Percentiles rank a stretch among this genome's conserved stretches.
phyloP scores from a whole-genome alignment of 2,888 invertebrate genomes.

The Tryphoninae sp. region DNA sequence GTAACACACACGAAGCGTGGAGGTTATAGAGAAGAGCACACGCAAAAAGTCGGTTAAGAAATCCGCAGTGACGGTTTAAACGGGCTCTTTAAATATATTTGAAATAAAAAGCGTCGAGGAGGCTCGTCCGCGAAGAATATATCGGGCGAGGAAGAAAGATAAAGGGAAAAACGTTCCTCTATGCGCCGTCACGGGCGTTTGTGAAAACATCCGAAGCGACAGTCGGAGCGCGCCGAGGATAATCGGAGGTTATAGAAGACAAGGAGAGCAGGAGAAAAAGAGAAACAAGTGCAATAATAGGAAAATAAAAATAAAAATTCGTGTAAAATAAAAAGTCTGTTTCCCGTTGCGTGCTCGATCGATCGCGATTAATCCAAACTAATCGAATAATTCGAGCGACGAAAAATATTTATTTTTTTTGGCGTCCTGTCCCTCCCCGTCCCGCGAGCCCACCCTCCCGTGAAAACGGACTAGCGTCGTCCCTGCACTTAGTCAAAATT shows the following conservation, averaged over 20 bases:
- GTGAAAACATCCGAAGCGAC: not conserved
- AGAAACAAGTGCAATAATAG: not conserved
- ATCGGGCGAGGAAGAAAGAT: not conserved
- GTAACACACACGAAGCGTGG: slow-evolving; percentile 27
- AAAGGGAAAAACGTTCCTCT: not conserved
- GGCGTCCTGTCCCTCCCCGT: slow-evolving; percentile 5
- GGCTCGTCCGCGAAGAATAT: not conserved
- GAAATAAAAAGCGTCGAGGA: not conserved
- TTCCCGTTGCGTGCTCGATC: not conserved
- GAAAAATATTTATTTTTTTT: slow-evolving; percentile 1
- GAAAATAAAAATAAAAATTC: not conserved
- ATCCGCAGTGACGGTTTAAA: not conserved
- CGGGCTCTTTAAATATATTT: not conserved
- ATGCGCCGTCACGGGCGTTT: not conserved
- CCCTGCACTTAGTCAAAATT: slow-evolving; percentile 1
- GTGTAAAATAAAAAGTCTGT: too few species aligned
- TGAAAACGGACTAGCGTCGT: slow-evolving; percentile 4
- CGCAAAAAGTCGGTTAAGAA: slow-evolving; percentile 5
- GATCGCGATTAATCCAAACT: not conserved
- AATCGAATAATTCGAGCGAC: not conserved
- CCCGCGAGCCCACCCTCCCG: slow-evolving; percentile 10
- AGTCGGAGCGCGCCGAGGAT: not conserved
- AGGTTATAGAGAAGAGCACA: slow-evolving; percentile 1
- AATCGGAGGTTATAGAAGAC: not conserved
- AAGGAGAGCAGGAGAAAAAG: not conserved